These are phyloP conservation scores for Drosophila grimshawi DNA, from an alignment of 1,140 invertebrate genomes.

Conservation along the genomic window DNA sequence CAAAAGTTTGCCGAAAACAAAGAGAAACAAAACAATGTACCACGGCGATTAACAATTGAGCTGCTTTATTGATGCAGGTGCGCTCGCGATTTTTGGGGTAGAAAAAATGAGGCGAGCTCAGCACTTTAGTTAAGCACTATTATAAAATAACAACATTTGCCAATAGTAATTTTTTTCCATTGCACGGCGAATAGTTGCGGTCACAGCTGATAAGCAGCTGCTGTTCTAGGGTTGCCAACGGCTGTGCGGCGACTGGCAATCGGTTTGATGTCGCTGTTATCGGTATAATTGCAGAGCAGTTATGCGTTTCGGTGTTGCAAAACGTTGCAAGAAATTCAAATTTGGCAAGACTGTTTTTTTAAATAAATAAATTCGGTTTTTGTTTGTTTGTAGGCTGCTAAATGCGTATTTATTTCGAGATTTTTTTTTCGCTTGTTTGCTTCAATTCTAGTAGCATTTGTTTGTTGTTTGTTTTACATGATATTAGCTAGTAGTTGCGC, in stretches of 20 bases:
- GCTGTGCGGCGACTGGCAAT: neutral
- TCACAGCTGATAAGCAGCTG: conserved; percentile 47
- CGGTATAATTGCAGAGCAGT: neutral
- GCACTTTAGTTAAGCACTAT: conserved; percentile 25
- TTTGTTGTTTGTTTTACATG: conserved; percentile 76
- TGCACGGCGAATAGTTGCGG: conserved; percentile 26
- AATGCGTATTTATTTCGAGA: conserved; percentile 81
- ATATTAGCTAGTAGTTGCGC: conserved; percentile 82
- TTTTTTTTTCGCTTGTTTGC: conserved; percentile 67
- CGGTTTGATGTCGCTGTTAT: neutral
- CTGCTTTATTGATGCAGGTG: neutral
- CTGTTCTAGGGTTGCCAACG: conserved; percentile 37
- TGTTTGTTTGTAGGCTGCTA: conserved; percentile 64
- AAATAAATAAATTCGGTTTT: conserved; percentile 10
- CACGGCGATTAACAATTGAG: neutral
- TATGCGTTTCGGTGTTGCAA: conserved; percentile 1
- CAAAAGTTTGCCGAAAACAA: conserved; percentile 31
- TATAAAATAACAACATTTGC: conserved; percentile 39
- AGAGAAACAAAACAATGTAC: too few species aligned
- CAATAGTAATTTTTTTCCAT: conserved; percentile 42
- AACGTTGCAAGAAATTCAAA: neutral
- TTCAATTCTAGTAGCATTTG: conserved; percentile 83
- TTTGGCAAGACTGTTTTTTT: neutral
- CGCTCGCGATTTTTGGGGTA: neutral
- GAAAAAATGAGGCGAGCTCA: conserved; percentile 5